Evolutionary conservation across 2,888 invertebrate genomes (phyloP).

Genomic region (Himalopsyche anomala): DNA sequence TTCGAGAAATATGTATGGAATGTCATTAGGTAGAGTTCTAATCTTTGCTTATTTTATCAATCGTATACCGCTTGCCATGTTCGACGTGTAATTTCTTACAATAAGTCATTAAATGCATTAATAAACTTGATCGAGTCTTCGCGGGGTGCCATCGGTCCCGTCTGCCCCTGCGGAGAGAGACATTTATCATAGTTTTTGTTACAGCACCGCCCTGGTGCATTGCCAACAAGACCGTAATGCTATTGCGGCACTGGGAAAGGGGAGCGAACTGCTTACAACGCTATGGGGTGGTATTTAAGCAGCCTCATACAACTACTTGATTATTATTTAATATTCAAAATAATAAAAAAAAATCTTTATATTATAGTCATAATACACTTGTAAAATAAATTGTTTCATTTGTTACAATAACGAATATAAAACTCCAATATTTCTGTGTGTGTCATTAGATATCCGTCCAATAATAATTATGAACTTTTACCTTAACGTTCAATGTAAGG

Average conservation of each 20-base stretch:
- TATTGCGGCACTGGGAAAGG: neutral
- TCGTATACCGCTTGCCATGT: neutral
- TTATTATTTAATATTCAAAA: neutral
- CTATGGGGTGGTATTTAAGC: neutral
- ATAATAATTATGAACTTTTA: no score
- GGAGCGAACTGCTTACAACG: neutral
- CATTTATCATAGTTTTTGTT: constrained; percentile 30
- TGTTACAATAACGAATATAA: no score
- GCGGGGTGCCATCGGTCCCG: neutral
- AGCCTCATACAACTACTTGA: neutral
- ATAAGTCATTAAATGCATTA: neutral
- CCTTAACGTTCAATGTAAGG: no score
- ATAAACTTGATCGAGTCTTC: neutral
- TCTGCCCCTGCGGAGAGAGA: neutral
- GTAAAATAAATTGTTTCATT: no score
- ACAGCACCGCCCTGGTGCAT: neutral
- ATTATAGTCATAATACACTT: no score
- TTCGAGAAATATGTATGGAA: no score
- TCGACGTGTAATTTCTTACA: neutral
- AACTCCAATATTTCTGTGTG: no score
- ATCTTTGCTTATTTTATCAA: no score
- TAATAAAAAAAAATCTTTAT: no score
- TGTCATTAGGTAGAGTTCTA: no score
- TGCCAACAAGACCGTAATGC: neutral
- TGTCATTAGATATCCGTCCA: no score